Conservation (phyloP, 2,113 vertebrate genomes). For the Xenopus laevis region DNA sequence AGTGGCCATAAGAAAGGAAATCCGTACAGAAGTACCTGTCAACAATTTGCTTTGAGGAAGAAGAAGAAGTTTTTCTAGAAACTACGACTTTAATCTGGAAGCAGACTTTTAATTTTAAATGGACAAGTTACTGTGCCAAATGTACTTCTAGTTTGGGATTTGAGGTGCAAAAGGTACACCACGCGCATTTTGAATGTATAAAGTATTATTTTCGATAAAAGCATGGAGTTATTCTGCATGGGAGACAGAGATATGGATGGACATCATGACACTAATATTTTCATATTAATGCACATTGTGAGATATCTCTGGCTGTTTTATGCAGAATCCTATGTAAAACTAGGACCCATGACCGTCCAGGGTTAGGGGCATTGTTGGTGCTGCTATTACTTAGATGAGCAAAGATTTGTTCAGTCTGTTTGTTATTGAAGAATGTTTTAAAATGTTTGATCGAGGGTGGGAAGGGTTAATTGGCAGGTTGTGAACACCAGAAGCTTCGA, state of each 20-base stretch:
- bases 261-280: background rate
- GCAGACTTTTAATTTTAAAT: background rate
- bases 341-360: slow-evolving; percentile 49
- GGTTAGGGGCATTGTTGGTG: slow-evolving; percentile 47
- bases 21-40: background rate
- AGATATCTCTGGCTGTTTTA: slow-evolving; percentile 27
- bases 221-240: slow-evolving; percentile 19
- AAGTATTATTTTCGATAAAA: slow-evolving; percentile 55
- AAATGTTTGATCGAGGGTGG: slow-evolving; percentile 10
- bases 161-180: slow-evolving; percentile 17
- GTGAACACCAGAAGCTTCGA: slow-evolving; percentile 8
- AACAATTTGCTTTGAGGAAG: background rate
- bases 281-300: background rate
- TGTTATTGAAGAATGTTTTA: slow-evolving; percentile 34
- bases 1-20: slow-evolving; percentile 1
- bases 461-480: slow-evolving; percentile 1
- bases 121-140: slow-evolving; percentile 30
- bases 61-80: slow-evolving; percentile 16
- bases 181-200: slow-evolving; percentile 58
- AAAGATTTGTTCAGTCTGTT: slow-evolving; percentile 30
- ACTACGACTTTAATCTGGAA: slow-evolving; percentile 4
- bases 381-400: slow-evolving; percentile 54
- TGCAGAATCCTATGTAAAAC: slow-evolving; percentile 15
- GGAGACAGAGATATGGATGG: slow-evolving; percentile 4
- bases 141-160: slow-evolving; percentile 14